These are phyloP conservation scores for Gasterosteus aculeatus DNA, from an alignment of 2,113 vertebrate species.

Conservation along the genomic window DNA sequence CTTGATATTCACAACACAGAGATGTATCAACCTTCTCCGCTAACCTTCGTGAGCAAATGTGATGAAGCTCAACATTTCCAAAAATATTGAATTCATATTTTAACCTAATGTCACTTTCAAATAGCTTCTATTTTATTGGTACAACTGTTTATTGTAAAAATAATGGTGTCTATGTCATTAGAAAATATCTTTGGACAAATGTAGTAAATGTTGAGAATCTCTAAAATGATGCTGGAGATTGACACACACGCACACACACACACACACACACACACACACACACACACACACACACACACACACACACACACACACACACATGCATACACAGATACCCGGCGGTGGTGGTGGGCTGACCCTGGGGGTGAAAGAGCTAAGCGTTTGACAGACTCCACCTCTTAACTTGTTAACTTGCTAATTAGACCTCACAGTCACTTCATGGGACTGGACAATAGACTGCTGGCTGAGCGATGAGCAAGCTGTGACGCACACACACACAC, in stretches of 20 bases:
- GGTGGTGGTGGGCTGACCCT: constrained; percentile 73
- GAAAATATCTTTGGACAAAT: background rate
- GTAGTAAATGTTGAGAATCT: background rate
- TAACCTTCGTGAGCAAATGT: background rate
- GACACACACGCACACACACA: background rate
- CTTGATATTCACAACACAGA: background rate
- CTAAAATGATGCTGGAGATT: background rate
- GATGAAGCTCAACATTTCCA: background rate
- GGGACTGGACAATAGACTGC: constrained; percentile 77
- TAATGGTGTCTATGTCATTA: background rate
- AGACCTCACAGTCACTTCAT: constrained; percentile 81
- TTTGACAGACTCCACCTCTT: constrained; percentile 83
- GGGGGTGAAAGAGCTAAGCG: constrained; percentile 75
- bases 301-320: constrained; percentile 26
- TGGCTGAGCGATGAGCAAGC: constrained; percentile 68
- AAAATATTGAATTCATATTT: background rate
- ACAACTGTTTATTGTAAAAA: background rate
- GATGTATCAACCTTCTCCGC: background rate
- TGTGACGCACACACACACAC: constrained; percentile 34
- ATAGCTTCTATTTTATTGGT: background rate
- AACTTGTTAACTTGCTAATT: constrained; percentile 85
- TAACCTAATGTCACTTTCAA: background rate
- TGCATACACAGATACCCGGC: constrained; percentile 46
- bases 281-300: constrained; percentile 26
- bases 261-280: constrained; percentile 10